These are phyloP conservation scores for Stomatorhinus ivindoensis DNA, from an alignment of 2,113 vertebrate genomes.

Conservation along the genomic window DNA sequence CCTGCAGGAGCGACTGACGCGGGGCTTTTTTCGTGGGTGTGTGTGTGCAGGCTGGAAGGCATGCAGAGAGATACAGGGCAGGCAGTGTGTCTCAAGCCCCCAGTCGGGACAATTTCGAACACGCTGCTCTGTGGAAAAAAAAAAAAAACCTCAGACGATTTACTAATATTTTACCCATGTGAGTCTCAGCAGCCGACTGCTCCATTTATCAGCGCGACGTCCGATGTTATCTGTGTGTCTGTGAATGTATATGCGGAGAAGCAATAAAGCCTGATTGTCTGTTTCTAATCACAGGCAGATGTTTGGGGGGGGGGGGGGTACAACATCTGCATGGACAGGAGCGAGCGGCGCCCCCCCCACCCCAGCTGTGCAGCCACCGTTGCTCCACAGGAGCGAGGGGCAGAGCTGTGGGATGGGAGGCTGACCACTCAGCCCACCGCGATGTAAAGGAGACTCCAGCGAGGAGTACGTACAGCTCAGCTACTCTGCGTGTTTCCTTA, in stretches of 20 bases:
- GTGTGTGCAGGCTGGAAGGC: neutral
- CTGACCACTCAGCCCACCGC: slow-evolving; percentile 38
- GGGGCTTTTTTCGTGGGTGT: neutral
- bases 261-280: slow-evolving; percentile 63
- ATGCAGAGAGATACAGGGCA: neutral
- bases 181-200: neutral
- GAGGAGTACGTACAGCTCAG: no score
- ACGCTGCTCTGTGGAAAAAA: slow-evolving; percentile 47
- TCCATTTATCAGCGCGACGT: neutral
- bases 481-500: neutral
- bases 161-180: neutral
- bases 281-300: slow-evolving; percentile 66
- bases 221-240: neutral
- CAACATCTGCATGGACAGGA: slow-evolving; percentile 57
- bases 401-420: slow-evolving; percentile 55
- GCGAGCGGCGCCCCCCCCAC: slow-evolving; percentile 41
- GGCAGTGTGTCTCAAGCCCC: neutral
- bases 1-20: slow-evolving; percentile 31
- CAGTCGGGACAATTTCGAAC: slow-evolving; percentile 41
- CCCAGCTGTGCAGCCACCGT: slow-evolving; percentile 62
- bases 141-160: neutral
- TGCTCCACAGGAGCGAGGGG: slow-evolving; percentile 56
- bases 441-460: no score
- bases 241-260: neutral
- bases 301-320: slow-evolving; percentile 46